phyloP scores from a whole-genome alignment of 2,888 invertebrate genomes.

The Pristionchus fissidentatus region DNA sequence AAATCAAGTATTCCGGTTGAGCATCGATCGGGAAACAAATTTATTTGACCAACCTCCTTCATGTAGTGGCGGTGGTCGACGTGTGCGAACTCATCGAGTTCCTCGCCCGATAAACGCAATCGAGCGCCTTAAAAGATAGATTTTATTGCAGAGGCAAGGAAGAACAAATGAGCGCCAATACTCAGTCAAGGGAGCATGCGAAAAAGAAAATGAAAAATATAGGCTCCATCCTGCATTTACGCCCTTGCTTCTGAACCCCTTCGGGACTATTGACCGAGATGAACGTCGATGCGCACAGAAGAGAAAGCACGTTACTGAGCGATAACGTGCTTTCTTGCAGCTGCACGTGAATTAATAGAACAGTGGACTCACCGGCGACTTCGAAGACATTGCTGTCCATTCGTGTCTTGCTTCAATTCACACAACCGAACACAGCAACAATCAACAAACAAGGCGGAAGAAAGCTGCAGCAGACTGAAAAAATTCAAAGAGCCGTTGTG shows the following conservation, averaged over 20 bases:
- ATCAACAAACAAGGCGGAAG: too few relatives aligned
- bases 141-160: background rate
- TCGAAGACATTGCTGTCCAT: background rate
- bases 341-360: background rate
- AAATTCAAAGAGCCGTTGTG: too few relatives aligned
- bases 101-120: slow-evolving; percentile 6
- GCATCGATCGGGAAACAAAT: too few relatives aligned
- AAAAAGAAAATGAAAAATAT: background rate
- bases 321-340: background rate
- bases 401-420: background rate
- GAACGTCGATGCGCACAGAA: too few relatives aligned
- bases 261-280: too few relatives aligned
- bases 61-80: slow-evolving; percentile 16
- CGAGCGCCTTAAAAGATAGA: slow-evolving; percentile 4
- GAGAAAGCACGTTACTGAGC: too few relatives aligned
- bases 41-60: slow-evolving; percentile 19
- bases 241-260: too few relatives aligned
- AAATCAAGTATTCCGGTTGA: too few relatives aligned
- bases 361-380: background rate
- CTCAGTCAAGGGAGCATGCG: background rate
- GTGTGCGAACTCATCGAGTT: slow-evolving; percentile 15
- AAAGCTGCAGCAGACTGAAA: too few relatives aligned
- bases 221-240: too few relatives aligned
- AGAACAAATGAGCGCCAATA: background rate
- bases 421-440: too few relatives aligned